A percentile compares a stretch with the other conserved stretches of the same genome.
Evolutionary conservation across 1,140 invertebrate genomes (phyloP).

Genomic region (Metopolophium dirhodum): DNA sequence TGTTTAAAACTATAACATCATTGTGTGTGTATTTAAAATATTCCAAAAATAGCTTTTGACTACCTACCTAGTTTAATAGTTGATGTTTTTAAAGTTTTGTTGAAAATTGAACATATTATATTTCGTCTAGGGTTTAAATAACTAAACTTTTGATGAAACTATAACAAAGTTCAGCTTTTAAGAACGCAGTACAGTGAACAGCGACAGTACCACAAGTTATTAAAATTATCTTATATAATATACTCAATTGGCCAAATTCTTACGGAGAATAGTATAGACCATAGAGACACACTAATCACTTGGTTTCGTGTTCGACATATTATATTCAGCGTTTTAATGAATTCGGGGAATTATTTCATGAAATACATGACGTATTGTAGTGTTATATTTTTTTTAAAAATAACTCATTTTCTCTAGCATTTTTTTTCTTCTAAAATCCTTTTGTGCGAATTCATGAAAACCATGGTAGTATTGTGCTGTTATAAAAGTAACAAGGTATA

Average conservation of each 20-base stretch:
- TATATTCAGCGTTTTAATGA: not conserved
- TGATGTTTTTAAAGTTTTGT: not conserved
- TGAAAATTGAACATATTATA: not conserved
- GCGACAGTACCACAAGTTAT: not conserved
- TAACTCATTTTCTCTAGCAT: too few relatives aligned
- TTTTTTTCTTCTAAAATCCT: too few relatives aligned
- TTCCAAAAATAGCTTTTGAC: not conserved
- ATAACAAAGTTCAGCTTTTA: not conserved
- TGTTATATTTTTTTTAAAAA: too few relatives aligned
- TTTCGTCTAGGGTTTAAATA: not conserved
- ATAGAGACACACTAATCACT: not conserved
- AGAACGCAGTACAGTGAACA: not conserved
- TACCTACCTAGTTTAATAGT: not conserved
- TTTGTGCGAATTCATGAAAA: too few relatives aligned
- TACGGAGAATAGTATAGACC: not conserved
- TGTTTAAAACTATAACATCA: not conserved
- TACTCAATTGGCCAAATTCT: not conserved
- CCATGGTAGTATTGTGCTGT: not conserved
- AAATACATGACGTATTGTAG: too few relatives aligned
- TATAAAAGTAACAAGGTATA: not conserved
- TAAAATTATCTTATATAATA: not conserved
- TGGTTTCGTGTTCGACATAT: not conserved
- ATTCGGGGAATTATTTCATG: too few relatives aligned
- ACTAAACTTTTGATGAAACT: not conserved
- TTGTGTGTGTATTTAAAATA: not conserved